A percentile compares a stretch with the other conserved stretches of the same genome.
These are phyloP conservation scores for Xenopus tropicalis DNA, from an alignment of 2,113 vertebrate species.

Conservation along the genomic window UCB_Xtro_10.0 CM004451.2:80101001-80101500, in stretches of 20 bases:
- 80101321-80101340: conserved; percentile 5
- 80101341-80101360: conserved; percentile 24
- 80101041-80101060: too few species aligned
- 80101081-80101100: too few species aligned
- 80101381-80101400: conserved; percentile 35
- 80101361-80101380: conserved; percentile 16
- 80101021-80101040: too few species aligned
- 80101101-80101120: too few species aligned
- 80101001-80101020: too few species aligned
- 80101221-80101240: not conserved
- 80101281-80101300: not conserved
- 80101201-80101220: not conserved
- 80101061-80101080: too few species aligned
- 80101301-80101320: conserved; percentile 6
- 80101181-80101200: too few species aligned
- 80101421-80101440: conserved; percentile 19
- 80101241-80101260: not conserved
- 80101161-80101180: too few species aligned
- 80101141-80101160: too few species aligned
- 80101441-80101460: conserved; percentile 23
- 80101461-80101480: conserved; percentile 22
- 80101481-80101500: conserved; percentile 32
- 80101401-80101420: conserved; percentile 22
- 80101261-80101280: not conserved
- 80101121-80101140: too few species aligned